phyloP scores from a whole-genome alignment of 2,797 vertebrate species.

The Pelochelys cantorii region DNA sequence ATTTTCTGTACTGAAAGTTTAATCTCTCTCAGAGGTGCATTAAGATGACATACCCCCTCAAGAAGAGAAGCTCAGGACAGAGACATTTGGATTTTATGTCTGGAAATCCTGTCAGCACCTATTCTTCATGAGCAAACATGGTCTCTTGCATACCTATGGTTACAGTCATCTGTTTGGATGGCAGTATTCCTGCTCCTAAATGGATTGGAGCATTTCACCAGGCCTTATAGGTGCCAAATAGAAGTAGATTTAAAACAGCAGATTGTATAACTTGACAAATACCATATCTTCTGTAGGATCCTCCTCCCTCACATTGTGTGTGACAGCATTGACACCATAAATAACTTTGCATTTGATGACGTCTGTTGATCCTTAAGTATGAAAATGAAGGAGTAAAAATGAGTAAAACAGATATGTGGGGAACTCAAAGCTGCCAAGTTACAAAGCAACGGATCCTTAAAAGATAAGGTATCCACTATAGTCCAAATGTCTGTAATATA shows the following conservation, averaged over 20 bases:
- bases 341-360: not conserved
- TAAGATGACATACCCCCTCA: slow-evolving; percentile 47
- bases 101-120: slow-evolving; percentile 75
- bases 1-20: slow-evolving; percentile 30
- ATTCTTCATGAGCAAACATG: slow-evolving; percentile 33
- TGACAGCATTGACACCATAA: not conserved
- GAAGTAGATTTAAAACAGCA: slow-evolving; percentile 68
- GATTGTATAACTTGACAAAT: slow-evolving; percentile 48
- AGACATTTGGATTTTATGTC: slow-evolving; percentile 75
- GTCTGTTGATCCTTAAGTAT: not conserved
- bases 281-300: slow-evolving; percentile 1
- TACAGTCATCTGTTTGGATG: slow-evolving; percentile 79
- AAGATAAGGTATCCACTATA: not conserved
- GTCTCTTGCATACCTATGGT: slow-evolving; percentile 72
- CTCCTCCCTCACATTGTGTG: not conserved
- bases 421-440: not conserved
- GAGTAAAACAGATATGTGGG: not conserved
- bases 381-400: not conserved
- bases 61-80: slow-evolving; percentile 57
- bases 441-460: not conserved
- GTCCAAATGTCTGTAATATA: not conserved
- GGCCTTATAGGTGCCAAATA: slow-evolving; percentile 69
- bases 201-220: slow-evolving; percentile 70
- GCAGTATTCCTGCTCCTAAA: slow-evolving; percentile 69
- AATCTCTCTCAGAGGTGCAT: slow-evolving; percentile 62